Percentiles rank a stretch among this genome's conserved stretches.
Evolutionary conservation across 2,888 invertebrate genomes (phyloP).

Genomic region (Leucoma salicis): DNA sequence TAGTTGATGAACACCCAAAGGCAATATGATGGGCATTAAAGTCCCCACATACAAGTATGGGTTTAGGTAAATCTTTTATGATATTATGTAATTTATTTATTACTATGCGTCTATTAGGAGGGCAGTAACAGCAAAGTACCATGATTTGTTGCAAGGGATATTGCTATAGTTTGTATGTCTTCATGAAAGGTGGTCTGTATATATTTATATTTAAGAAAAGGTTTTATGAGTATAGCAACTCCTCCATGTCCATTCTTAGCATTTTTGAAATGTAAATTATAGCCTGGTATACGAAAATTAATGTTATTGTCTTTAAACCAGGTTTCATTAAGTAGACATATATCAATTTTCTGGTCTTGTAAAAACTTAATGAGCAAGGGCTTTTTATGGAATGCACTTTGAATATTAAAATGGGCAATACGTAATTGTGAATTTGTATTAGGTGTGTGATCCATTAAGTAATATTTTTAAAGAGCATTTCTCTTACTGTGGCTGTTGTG

Average conservation of each 20-base stretch:
- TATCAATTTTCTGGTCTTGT: conserved; percentile 1
- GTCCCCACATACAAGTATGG: conserved; percentile 1
- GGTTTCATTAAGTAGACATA: conserved; percentile 2
- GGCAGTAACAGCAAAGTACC: conserved; percentile 4
- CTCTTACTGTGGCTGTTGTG: neutral
- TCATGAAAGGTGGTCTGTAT: conserved; percentile 1
- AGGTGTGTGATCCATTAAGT: conserved; percentile 2
- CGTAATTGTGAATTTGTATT: neutral
- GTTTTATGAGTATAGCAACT: conserved; percentile 3
- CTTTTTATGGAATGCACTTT: conserved; percentile 1
- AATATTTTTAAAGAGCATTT: conserved; percentile 1
- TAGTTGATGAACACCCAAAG: conserved; percentile 15
- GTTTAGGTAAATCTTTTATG: neutral
- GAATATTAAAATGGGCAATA: conserved; percentile 5
- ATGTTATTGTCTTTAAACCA: conserved; percentile 2
- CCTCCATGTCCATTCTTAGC: conserved; percentile 1
- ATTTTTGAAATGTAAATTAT: conserved; percentile 4
- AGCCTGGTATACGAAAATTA: neutral
- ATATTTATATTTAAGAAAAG: neutral
- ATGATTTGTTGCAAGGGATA: neutral
- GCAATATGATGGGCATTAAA: conserved; percentile 23
- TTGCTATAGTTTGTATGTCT: conserved; percentile 1
- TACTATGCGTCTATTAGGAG: neutral
- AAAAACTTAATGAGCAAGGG: conserved; percentile 1
- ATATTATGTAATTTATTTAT: neutral